phyloP scores from a whole-genome alignment of 2,888 invertebrate genomes.

The Eudasyphora cyanicolor region DNA sequence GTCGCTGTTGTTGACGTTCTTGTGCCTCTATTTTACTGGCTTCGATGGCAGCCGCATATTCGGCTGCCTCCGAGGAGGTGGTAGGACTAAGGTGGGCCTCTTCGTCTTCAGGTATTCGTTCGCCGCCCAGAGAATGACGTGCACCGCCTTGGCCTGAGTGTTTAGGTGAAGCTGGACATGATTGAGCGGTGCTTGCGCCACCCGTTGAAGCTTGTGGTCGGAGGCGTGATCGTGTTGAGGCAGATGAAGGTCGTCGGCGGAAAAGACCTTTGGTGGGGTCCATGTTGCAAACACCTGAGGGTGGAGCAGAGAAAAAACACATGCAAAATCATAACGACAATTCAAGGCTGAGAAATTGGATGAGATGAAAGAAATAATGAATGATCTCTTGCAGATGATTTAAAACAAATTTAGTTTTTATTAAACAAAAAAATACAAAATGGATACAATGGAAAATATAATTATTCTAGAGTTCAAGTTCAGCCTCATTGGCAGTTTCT shows the following conservation, averaged over 20 bases:
- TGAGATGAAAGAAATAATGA: background rate
- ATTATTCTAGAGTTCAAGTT: slow-evolving; percentile 4
- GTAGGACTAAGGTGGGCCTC: slow-evolving; percentile 70
- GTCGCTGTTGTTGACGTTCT: slow-evolving; percentile 54
- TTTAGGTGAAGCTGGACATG: slow-evolving; percentile 80
- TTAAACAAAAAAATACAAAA: background rate
- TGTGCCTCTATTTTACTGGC: slow-evolving; percentile 65
- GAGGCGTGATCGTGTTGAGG: slow-evolving; percentile 77
- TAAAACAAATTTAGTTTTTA: background rate
- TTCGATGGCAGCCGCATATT: slow-evolving; percentile 74
- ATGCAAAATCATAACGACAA: background rate
- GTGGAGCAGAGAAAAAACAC: slow-evolving; percentile 16
- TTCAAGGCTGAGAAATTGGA: background rate
- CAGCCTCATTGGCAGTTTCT: background rate
- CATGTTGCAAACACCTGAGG: slow-evolving; percentile 78
- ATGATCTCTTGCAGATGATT: background rate
- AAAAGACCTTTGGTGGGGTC: slow-evolving; percentile 79
- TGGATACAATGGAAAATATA: background rate
- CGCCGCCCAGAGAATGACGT: slow-evolving; percentile 77
- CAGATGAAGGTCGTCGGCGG: slow-evolving; percentile 78
- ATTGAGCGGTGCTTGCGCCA: slow-evolving; percentile 73
- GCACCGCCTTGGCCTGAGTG: slow-evolving; percentile 75
- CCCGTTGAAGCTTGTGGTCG: slow-evolving; percentile 72
- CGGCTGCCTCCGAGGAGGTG: slow-evolving; percentile 75
- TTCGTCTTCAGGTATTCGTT: slow-evolving; percentile 78